A percentile compares a stretch with the other conserved stretches of the same genome.
Conservation (phyloP, 2,797 vertebrate genomes). For the Cetoscarus ocellatus region DNA sequence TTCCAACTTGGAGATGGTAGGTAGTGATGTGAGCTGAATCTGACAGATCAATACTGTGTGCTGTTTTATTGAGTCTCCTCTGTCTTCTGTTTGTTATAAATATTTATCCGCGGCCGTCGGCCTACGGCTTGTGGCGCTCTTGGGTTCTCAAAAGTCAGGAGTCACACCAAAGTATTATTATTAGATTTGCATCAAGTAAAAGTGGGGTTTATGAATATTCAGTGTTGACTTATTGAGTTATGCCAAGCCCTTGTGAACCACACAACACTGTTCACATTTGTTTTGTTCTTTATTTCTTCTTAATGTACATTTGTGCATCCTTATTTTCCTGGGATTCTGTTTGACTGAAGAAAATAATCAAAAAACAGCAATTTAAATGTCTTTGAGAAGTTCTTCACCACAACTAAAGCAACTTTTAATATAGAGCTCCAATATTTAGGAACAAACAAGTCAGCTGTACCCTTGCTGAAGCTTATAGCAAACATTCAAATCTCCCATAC, state of each 20-base stretch:
- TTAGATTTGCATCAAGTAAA: slow-evolving; percentile 51
- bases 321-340: neutral
- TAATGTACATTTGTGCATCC: neutral
- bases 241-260: slow-evolving; percentile 30
- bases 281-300: slow-evolving; percentile 14
- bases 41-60: slow-evolving; percentile 46
- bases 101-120: slow-evolving; percentile 49
- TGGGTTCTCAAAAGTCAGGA: slow-evolving; percentile 47
- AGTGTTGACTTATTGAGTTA: slow-evolving; percentile 35
- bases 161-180: slow-evolving; percentile 30
- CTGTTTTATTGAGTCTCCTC: slow-evolving; percentile 35
- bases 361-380: neutral
- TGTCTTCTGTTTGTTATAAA: slow-evolving; percentile 51
- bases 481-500: too few species aligned
- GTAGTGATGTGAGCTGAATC: slow-evolving; percentile 38
- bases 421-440: neutral
- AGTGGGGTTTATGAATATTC: slow-evolving; percentile 55
- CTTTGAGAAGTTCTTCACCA: neutral
- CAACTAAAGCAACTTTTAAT: neutral
- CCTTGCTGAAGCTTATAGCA: too few species aligned
- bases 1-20: slow-evolving; percentile 26
- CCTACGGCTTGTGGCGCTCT: slow-evolving; percentile 4
- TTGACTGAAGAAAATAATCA: neutral
- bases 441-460: too few species aligned
- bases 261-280: slow-evolving; percentile 3